Evolutionary conservation across 92 coral and sea anemone species (phyloP), one percentile per base, ranked within the genome.

Genomic region (Phymanthus crucifer): DNA sequence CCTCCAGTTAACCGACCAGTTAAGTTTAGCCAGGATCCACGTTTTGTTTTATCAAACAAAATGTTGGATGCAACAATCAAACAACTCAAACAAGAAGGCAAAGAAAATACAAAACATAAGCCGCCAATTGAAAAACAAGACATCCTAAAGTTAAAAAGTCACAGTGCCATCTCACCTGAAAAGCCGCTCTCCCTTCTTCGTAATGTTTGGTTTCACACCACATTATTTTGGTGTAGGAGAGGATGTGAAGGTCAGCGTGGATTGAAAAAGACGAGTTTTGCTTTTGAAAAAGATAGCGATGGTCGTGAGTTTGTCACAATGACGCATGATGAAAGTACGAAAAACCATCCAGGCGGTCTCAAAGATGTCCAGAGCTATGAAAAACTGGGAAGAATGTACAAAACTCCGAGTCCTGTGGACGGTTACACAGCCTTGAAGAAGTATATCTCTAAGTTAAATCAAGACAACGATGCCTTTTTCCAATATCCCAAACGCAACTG

Each of bases 231-330:
- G 18, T 83, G 89, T 33, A 48, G 88, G 33, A 78, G 93, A 67
- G 93, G 90, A 1, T 75, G 84, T 2, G 92, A 88, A 66, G 84
- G 89, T 0, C 93, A 89, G 67, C 48, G 87, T 24, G 18, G 31
- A n/a, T 37, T 81, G 6, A 81, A 9, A 16, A 64, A 19, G n/a
- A 23, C 73, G 9, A 82, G 93, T 18, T 89, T 85, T 27, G 52
- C 71, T 48, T 87, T 83, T 77, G 65, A 35, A 71, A 52, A 57
- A 10, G 89, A 90, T 52, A 81, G 78, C 36, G 31, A 14, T 32
- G 78, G 87, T 52, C 76, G 85, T 50, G 66, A 19, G 48, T 87
- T 36, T 32, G 80, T 32, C 12, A 72, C 72, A 47, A 89, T 78
- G 85, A 34, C 85, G 19, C 90, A 78, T 24, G 78, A 85, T 50